Conservation (phyloP, 2,888 invertebrate species). For the Julus scandinavius region DNA sequence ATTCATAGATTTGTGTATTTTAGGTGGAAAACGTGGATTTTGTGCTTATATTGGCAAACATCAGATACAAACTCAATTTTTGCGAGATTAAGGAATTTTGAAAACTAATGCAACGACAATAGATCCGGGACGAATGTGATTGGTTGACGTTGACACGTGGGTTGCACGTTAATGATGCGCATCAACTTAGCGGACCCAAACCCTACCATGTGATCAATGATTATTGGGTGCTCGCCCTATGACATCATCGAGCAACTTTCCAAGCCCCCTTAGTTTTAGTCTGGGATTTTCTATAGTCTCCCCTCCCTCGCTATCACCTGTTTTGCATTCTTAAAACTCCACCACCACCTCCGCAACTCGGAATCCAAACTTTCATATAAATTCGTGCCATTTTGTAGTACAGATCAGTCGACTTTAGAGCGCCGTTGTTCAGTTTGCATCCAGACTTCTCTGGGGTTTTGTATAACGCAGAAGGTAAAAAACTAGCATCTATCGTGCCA, state of each 20-base stretch:
- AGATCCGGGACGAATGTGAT: background rate
- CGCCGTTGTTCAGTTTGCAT: conserved; percentile 11
- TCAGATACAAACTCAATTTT: conserved; percentile 6
- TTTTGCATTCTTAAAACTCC: background rate
- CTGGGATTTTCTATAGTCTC: conserved; percentile 23
- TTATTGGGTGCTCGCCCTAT: conserved; percentile 29
- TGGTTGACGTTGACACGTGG: conserved; percentile 34
- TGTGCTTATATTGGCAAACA: background rate
- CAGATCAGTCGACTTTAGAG: conserved; percentile 14
- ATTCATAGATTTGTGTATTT: conserved; percentile 7
- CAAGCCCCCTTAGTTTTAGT: background rate
- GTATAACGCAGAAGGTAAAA: background rate
- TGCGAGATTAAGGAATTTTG: conserved; percentile 21
- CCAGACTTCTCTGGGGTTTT: conserved; percentile 36
- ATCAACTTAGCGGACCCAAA: background rate
- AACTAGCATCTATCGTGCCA: background rate
- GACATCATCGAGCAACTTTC: background rate
- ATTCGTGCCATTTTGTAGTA: background rate
- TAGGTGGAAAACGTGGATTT: background rate
- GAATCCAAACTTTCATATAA: background rate
- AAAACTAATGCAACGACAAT: conserved; percentile 28
- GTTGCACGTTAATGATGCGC: conserved; percentile 26
- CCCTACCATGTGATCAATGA: conserved; percentile 18
- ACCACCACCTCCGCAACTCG: background rate
- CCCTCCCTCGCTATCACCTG: background rate